These are phyloP conservation scores for Tringa solitaria DNA, from an alignment of 2,113 vertebrate species.

Conservation along the genomic window DNA sequence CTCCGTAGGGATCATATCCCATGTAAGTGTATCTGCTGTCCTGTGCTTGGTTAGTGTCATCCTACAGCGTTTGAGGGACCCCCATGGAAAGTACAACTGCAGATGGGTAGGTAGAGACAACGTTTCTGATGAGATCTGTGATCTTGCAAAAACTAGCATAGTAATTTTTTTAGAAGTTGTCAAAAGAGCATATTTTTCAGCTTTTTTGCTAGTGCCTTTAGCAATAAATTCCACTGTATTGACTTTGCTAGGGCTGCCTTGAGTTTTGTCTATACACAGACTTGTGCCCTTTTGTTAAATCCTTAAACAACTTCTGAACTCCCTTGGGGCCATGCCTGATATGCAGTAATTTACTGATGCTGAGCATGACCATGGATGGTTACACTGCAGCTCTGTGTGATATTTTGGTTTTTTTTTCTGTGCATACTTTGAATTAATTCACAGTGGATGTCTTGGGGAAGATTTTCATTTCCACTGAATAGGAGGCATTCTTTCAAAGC, in stretches of 20 bases:
- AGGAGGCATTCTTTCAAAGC: not conserved
- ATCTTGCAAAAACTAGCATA: not conserved
- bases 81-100: not conserved
- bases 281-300: not conserved
- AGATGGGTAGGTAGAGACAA: not conserved
- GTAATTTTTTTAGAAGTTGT: not conserved
- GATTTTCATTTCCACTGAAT: constrained; percentile 2
- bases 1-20: not conserved
- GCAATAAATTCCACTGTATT: not conserved
- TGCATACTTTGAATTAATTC: not conserved
- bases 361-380: not conserved
- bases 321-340: not conserved
- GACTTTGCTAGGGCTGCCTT: not conserved
- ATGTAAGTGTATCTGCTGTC: rapidly evolving
- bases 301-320: not conserved
- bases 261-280: not conserved
- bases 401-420: not conserved
- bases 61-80: not conserved
- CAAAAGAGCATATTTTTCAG: not conserved
- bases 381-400: not conserved
- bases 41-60: not conserved
- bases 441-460: not conserved
- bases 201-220: not conserved
- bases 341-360: not conserved
- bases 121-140: not conserved